Conservation (phyloP, 2,888 invertebrate species). For the Mechanitis messenoides region DNA sequence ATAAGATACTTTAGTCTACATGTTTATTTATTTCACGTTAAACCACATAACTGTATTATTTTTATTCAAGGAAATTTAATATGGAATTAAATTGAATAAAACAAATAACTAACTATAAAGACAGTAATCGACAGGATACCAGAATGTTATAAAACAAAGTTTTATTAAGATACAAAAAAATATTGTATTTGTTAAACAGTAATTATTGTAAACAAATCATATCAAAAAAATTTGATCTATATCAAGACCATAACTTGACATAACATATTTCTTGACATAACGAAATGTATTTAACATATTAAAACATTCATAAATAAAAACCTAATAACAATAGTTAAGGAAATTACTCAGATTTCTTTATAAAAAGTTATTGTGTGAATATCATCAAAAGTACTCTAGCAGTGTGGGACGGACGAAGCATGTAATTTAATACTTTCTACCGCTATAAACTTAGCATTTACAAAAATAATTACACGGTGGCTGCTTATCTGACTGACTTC, state of each 20-base stretch:
- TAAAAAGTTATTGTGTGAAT: constrained; percentile 62
- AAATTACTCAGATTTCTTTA: constrained; percentile 47
- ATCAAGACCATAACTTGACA: not conserved
- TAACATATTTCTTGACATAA: constrained; percentile 3
- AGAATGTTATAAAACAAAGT: too few relatives aligned
- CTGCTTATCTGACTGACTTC: constrained; percentile 52
- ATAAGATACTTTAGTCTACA: too few relatives aligned
- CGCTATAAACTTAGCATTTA: constrained; percentile 51
- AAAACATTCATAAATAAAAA: constrained; percentile 19
- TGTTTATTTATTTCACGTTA: too few relatives aligned
- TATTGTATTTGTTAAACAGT: too few relatives aligned
- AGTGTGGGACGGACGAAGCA: constrained; percentile 47
- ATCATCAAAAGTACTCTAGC: constrained; percentile 42
- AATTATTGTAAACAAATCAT: too few relatives aligned
- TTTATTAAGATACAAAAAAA: too few relatives aligned
- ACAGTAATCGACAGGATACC: too few relatives aligned
- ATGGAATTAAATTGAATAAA: too few relatives aligned
- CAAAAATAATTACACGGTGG: constrained; percentile 61
- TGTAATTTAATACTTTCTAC: constrained; percentile 69
- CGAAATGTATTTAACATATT: constrained; percentile 7
- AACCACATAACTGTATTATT: too few relatives aligned
- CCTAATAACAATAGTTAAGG: constrained; percentile 48
- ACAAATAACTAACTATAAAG: too few relatives aligned
- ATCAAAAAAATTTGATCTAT: too few relatives aligned
- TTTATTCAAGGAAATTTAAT: too few relatives aligned